Evolutionary conservation across 2,888 invertebrate species (phyloP), one percentile per base, ranked within the genome.

Genomic region (Pollenia angustigena): DNA sequence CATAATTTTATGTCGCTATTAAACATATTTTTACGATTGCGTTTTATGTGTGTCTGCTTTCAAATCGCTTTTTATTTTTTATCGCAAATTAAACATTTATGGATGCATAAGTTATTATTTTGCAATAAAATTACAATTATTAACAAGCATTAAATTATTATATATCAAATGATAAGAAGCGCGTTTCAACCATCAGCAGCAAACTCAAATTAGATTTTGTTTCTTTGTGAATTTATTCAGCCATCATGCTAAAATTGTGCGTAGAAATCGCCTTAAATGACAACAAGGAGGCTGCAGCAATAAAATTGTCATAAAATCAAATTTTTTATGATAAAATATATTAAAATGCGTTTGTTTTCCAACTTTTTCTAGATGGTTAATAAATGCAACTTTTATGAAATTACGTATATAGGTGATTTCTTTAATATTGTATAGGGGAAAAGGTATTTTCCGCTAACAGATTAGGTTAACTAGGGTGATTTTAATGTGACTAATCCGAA

Each of bases 281-380:
- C 14, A 56, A 40, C 62, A 48, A 50, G 42, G 50, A 42, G 64
- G 50, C 64, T 72, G 71, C 52, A 76, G 52, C 66, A 81, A 76
- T 85, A 66, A 81, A 81, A 76, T 85, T 66, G 76, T 81, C 64
- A 76, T 85, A 76, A 85, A 85, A 58, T 50, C 14, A 18, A 52
- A 52, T 50, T 66, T 66, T 85, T 81, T 85, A 81, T 81, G 72
- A 68, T 74, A 23, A 72, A 84, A 84, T 48, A 66, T 62, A 80
- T 84, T 62, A 84, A 44, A 78, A 66, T 72, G 60, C 56, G 23
- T 71, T 64, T 71, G 54, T 48, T 64, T 48, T 12, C 10, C 44
- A 48, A 18, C 14, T 48, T 48, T 48, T 14, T 40, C 16, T 74
- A 60, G 32, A 60, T 74, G 16, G 32, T n/a, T 46, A 60, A 74